Conservation (phyloP, 2,113 vertebrate species). For the Phaethon lepturus region DNA sequence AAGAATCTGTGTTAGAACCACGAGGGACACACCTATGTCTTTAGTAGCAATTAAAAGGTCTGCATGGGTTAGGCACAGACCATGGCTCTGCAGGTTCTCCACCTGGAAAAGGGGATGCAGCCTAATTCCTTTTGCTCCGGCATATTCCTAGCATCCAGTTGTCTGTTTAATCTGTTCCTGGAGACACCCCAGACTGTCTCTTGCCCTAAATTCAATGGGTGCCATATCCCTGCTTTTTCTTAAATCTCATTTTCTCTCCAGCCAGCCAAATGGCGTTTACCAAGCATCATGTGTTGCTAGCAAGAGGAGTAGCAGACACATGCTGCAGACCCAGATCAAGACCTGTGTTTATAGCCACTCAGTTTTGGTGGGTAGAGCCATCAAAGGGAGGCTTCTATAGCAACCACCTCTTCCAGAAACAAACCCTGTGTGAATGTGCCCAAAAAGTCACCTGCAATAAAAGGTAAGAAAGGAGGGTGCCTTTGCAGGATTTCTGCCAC, state of each 20-base stretch:
- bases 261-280: background rate
- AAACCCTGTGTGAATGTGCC: background rate
- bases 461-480: background rate
- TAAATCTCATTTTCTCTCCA: background rate
- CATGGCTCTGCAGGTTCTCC: background rate
- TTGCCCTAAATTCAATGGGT: background rate
- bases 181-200: background rate
- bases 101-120: fast-evolving
- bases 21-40: background rate
- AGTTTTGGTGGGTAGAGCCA: background rate
- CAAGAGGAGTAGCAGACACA: background rate
- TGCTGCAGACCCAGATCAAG: background rate
- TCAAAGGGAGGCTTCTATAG: background rate
- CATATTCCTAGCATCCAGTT: background rate
- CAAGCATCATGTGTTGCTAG: background rate
- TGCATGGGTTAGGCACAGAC: background rate
- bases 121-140: background rate
- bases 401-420: background rate
- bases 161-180: background rate
- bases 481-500: background rate
- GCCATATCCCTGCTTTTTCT: background rate
- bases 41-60: background rate
- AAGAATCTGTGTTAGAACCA: background rate
- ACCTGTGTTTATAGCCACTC: background rate
- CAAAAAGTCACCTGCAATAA: background rate